A percentile compares a stretch with the other conserved stretches of the same genome.
Evolutionary conservation across 1,140 invertebrate genomes (phyloP).

Genomic region (Hyphantria cunea): DNA sequence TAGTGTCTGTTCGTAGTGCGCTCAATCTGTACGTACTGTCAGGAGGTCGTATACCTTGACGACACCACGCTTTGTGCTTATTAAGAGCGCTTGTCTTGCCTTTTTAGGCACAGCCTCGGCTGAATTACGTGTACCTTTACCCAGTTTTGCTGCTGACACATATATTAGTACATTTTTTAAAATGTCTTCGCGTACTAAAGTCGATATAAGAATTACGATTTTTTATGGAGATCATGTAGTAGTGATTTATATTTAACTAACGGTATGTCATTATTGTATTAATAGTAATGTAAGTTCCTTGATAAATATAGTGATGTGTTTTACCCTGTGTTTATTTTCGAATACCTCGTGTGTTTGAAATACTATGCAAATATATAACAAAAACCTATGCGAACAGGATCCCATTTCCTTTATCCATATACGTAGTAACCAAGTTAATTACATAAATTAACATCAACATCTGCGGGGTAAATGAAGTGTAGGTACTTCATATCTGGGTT

Average conservation of each 20-base stretch:
- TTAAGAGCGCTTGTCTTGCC: constrained; percentile 65
- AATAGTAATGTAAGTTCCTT: constrained; percentile 19
- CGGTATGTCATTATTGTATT: constrained; percentile 30
- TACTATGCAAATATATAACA: constrained; percentile 11
- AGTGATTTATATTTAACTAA: constrained; percentile 68
- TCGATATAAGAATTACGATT: constrained; percentile 82
- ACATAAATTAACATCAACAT: constrained; percentile 2
- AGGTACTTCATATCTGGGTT: constrained; percentile 27
- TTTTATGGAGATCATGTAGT: constrained; percentile 81
- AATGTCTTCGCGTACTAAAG: constrained; percentile 81
- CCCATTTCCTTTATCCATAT: constrained; percentile 9
- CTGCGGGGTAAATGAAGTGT: constrained; percentile 1
- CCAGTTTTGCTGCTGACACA: constrained; percentile 64
- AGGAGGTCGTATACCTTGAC: constrained; percentile 74
- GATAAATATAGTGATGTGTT: constrained; percentile 32
- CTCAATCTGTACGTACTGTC: constrained; percentile 53
- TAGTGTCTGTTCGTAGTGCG: constrained; percentile 71
- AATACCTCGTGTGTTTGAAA: constrained; percentile 19
- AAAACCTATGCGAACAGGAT: constrained; percentile 16
- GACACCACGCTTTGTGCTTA: constrained; percentile 63
- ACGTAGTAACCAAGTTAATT: constrained; percentile 10
- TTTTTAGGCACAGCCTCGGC: constrained; percentile 69
- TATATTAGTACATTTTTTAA: constrained; percentile 34
- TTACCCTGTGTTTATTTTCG: constrained; percentile 37
- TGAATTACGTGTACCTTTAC: constrained; percentile 63